Base-by-base conservation (phyloP, 2,113 vertebrate species). In the Pachyramphus minor region DNA sequence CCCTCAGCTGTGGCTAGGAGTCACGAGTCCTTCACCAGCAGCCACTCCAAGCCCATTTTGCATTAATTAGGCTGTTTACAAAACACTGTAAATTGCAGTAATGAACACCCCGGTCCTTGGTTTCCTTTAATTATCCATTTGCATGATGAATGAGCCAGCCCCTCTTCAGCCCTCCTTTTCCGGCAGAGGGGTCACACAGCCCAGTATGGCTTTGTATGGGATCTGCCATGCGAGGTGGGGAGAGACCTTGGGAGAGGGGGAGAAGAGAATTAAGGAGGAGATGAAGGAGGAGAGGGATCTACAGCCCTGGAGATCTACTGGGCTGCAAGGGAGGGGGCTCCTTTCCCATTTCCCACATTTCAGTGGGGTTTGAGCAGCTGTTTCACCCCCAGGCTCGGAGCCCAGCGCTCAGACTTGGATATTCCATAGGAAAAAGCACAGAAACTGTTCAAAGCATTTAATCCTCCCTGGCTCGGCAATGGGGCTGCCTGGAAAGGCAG, bases 41-140 rank as follows among this genome's bases (percentile, higher is more conserved):
- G 94, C 84, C 89, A 87, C 91, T 93, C 79, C 68, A 90, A 91
- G 93, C 85, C 71, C 42, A 77, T 95, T 95, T 91, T 87, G 89
- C 11, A 12, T 95, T 94, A 92, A 96, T 95, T 93, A 88, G 84
- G 69, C 84, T 97, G 92, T 96, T 97, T 97, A 87, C 96, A 90
- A 94, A 97, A 88, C 94, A 97, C 35, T 75, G 55, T 64, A 90
- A 94, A 92, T 89, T 93, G 86, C 88, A 92, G 84, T 68, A 83
- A 94, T 71, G 92, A 89, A 66, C 52, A 23, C 68, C 59, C 78
- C 10, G 1, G 49, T 77, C 35, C 31, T 81, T 22, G 72, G 49
- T 92, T 95, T 96, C 59, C 88, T 96, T 94, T 95, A 94, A 96
- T 94, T 84, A 76, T 42, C n/a, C 33, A 37, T 94, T 95, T 88